Evolutionary conservation across 2,888 invertebrate genomes (phyloP).

Genomic region (Autographa gamma): DNA sequence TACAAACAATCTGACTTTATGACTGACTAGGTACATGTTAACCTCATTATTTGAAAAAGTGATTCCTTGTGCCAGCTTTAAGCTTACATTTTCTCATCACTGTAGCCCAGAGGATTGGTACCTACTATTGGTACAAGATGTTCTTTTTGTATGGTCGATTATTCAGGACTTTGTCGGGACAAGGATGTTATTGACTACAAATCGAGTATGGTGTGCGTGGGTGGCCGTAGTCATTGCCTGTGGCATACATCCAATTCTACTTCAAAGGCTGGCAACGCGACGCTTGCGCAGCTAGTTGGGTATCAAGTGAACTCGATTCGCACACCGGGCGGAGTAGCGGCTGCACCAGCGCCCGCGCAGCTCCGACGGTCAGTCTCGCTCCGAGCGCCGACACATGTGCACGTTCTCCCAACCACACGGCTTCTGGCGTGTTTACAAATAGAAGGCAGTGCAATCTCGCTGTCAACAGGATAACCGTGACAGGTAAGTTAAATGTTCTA

Average conservation of each 20-base stretch:
- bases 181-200: conserved; percentile 51
- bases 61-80: conserved; percentile 74
- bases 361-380: conserved; percentile 74
- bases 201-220: conserved; percentile 58
- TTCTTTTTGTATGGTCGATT: conserved; percentile 15
- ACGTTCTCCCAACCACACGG: conserved; percentile 63
- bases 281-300: conserved; percentile 55
- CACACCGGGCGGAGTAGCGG: conserved; percentile 56
- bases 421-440: conserved; percentile 80
- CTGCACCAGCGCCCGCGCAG: conserved; percentile 56
- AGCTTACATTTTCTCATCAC: conserved; percentile 57
- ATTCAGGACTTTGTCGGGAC: conserved; percentile 14
- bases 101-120: conserved; percentile 15
- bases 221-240: conserved; percentile 60
- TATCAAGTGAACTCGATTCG: conserved; percentile 79
- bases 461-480: conserved; percentile 78
- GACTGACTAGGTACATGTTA: no score
- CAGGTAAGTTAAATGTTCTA: conserved; percentile 79
- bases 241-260: conserved; percentile 56
- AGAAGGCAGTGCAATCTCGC: conserved; percentile 74
- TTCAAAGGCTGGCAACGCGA: conserved; percentile 36
- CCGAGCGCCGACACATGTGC: conserved; percentile 70
- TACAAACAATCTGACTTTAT: neutral
- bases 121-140: conserved; percentile 6
- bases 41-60: neutral